Evolutionary conservation across 2,113 vertebrate species (phyloP).

Genomic region (Cochlearius cochlearius): DNA sequence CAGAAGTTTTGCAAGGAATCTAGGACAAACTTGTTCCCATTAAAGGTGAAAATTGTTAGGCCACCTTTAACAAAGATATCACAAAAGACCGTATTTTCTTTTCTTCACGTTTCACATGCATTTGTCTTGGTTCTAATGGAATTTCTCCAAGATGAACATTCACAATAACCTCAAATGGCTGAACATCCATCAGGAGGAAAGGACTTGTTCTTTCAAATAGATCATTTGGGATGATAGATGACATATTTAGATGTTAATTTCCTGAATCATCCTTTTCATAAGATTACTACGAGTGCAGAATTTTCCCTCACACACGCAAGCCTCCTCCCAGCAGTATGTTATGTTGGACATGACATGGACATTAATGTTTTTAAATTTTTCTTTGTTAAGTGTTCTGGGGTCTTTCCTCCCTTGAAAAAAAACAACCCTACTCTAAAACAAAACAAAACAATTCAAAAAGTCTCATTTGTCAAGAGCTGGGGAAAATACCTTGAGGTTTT

Average conservation of each 20-base stretch:
- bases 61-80: background rate
- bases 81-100: background rate
- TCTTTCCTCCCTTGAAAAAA: background rate
- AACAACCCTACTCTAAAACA: background rate
- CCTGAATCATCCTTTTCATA: background rate
- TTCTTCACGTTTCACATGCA: background rate
- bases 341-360: background rate
- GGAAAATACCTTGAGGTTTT: background rate
- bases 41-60: background rate
- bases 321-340: background rate
- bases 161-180: background rate
- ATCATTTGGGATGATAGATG: background rate
- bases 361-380: background rate
- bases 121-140: background rate
- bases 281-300: background rate
- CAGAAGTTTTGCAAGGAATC: background rate
- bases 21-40: background rate
- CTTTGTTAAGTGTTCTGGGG: background rate
- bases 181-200: background rate
- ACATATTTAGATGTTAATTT: background rate
- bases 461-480: background rate
- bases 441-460: background rate
- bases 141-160: background rate
- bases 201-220: background rate
- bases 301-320: background rate